Percentiles rank a stretch among this genome's conserved stretches.
These are phyloP conservation scores for Neomorphus geoffroyi DNA, from an alignment of 2,797 vertebrate species.

Conservation along the genomic window DNA sequence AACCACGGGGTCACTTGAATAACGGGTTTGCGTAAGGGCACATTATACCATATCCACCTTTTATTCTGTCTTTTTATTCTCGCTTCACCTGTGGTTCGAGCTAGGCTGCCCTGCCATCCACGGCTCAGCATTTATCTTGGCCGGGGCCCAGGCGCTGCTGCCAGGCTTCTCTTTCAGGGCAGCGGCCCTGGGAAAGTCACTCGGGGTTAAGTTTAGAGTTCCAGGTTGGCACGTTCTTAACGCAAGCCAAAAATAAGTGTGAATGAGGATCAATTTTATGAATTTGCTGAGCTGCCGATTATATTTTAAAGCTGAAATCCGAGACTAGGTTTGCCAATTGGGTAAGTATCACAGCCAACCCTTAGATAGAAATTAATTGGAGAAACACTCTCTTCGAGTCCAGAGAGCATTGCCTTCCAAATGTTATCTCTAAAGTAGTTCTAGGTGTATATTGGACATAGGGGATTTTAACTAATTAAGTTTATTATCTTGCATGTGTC, in stretches of 20 bases:
- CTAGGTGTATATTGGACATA: not conserved
- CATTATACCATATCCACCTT: not conserved
- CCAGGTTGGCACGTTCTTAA: constrained; percentile 67
- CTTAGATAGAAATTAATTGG: constrained; percentile 43
- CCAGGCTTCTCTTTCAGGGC: constrained; percentile 50
- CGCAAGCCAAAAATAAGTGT: constrained; percentile 63
- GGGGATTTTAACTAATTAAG: not conserved
- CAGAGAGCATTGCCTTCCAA: not conserved
- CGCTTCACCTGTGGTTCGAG: not conserved
- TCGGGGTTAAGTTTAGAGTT: constrained; percentile 61
- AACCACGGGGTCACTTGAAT: fast-evolving
- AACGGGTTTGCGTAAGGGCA: not conserved
- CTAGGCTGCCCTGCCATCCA: not conserved
- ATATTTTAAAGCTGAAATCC: constrained; percentile 66
- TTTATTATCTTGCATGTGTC: not conserved
- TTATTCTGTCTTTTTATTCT: not conserved
- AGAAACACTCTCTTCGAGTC: not conserved
- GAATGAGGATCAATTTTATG: constrained; percentile 68
- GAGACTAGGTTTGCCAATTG: constrained; percentile 32
- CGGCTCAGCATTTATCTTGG: constrained; percentile 26
- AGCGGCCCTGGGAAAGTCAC: constrained; percentile 51
- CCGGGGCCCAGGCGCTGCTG: not conserved
- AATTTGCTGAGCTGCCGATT: constrained; percentile 71
- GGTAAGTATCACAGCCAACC: not conserved
- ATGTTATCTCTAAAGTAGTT: not conserved